These are phyloP conservation scores for Papilio glaucus DNA, from an alignment of 1,140 invertebrate species.

Conservation along the genomic window DNA sequence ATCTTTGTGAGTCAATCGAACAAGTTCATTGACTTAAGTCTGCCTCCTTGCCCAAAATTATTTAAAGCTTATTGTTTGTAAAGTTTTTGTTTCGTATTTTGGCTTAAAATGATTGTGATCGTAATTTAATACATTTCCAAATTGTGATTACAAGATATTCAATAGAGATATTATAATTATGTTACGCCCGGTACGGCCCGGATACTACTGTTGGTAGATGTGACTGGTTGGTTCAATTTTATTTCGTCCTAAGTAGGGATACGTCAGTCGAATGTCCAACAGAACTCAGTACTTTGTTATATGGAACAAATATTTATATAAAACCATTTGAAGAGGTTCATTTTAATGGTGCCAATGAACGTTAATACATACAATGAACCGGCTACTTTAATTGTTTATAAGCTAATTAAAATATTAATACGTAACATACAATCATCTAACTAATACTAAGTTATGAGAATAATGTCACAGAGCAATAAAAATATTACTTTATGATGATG, in stretches of 20 bases:
- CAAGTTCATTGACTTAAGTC: too few species aligned
- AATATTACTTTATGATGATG: slow-evolving; percentile 13
- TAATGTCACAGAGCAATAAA: slow-evolving; percentile 1
- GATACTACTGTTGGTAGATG: too few species aligned
- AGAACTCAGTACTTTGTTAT: not conserved
- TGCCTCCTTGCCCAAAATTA: too few species aligned
- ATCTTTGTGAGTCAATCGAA: too few species aligned
- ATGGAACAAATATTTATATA: not conserved
- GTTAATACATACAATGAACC: slow-evolving; percentile 7
- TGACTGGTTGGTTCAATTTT: not conserved
- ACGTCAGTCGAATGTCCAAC: not conserved
- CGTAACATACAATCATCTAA: not conserved
- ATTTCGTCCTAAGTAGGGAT: not conserved
- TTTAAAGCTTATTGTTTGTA: too few species aligned
- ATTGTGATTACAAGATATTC: too few species aligned
- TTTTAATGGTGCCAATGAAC: not conserved
- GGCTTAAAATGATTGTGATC: too few species aligned
- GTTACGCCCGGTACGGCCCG: too few species aligned
- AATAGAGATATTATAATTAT: too few species aligned
- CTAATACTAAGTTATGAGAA: not conserved
- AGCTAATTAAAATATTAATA: not conserved
- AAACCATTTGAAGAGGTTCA: too few species aligned
- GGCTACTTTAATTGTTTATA: not conserved
- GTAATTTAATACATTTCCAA: too few species aligned
- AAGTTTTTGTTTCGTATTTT: too few species aligned